Conservation (phyloP, 2,888 invertebrate genomes). For the Ctenicera cuprea region DNA sequence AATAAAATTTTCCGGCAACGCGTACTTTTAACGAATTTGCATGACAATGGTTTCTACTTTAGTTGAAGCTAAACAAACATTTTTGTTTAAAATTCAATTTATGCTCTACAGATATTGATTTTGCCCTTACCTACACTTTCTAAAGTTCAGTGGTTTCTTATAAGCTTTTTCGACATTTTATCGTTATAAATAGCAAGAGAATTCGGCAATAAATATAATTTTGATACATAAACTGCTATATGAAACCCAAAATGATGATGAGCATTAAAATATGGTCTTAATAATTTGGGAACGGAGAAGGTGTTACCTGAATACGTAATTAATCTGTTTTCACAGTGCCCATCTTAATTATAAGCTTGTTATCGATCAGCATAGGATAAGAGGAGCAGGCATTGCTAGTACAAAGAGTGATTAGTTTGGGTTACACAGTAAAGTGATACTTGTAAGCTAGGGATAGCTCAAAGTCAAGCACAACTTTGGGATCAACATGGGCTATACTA, state of each 20-base stretch:
- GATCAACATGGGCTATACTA: constrained; percentile 47
- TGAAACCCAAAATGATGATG: too few relatives aligned
- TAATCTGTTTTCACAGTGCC: constrained; percentile 41
- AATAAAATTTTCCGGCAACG: constrained; percentile 47
- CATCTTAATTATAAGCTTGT: constrained; percentile 48
- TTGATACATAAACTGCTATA: too few relatives aligned
- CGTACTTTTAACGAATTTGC: constrained; percentile 47
- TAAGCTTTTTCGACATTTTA: neutral
- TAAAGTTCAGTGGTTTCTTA: neutral
- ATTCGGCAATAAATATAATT: too few relatives aligned
- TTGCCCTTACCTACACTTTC: constrained; percentile 19
- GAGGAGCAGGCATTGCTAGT: constrained; percentile 42
- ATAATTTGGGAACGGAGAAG: constrained; percentile 7
- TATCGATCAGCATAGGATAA: constrained; percentile 48
- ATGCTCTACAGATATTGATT: constrained; percentile 33
- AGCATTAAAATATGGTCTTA: neutral
- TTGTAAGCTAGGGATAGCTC: constrained; percentile 50
- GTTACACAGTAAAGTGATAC: constrained; percentile 52
- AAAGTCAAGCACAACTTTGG: constrained; percentile 52
- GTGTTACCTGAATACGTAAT: constrained; percentile 35
- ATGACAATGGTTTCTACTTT: constrained; percentile 49
- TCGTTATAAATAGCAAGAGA: neutral
- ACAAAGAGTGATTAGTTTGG: constrained; percentile 54
- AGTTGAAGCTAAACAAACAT: constrained; percentile 49
- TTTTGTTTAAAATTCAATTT: constrained; percentile 49